Conservation (phyloP, 2,888 invertebrate genomes). For the Drosophila emarginata region DNA sequence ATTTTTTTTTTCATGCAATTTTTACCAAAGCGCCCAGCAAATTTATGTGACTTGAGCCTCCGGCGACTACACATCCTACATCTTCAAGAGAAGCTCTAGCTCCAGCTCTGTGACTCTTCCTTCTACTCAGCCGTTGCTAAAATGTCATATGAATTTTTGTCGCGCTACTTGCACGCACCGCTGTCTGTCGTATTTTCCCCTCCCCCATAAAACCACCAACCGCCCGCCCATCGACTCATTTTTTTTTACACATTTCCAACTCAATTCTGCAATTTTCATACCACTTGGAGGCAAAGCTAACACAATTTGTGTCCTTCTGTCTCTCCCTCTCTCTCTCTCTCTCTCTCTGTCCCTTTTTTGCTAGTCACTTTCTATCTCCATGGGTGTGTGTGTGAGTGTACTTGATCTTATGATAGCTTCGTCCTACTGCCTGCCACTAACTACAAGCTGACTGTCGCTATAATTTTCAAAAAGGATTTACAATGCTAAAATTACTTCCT, state of each 20-base stretch:
- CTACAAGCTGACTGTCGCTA: slow-evolving; percentile 76
- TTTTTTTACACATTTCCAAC: slow-evolving; percentile 4
- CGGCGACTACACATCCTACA: slow-evolving; percentile 13
- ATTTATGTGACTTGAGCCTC: slow-evolving; percentile 58
- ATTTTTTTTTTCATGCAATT: slow-evolving; percentile 8
- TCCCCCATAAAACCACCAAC: not conserved
- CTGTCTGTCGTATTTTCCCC: slow-evolving; percentile 20
- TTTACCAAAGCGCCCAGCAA: slow-evolving; percentile 52
- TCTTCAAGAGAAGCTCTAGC: slow-evolving; percentile 24
- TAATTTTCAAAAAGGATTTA: slow-evolving; percentile 76
- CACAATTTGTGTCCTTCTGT: slow-evolving; percentile 32
- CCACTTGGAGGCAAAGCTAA: slow-evolving; percentile 56
- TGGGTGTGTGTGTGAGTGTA: slow-evolving; percentile 30
- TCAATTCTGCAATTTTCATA: slow-evolving; percentile 51
- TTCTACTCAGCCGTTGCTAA: slow-evolving; percentile 35
- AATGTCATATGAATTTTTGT: slow-evolving; percentile 67
- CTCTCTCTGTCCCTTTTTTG: not conserved
- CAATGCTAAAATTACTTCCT: slow-evolving; percentile 76
- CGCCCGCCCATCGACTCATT: not conserved
- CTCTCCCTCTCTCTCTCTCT: not conserved
- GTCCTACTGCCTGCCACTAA: slow-evolving; percentile 57
- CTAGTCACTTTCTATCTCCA: slow-evolving; percentile 31
- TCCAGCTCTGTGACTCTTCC: slow-evolving; percentile 27
- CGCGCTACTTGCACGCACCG: slow-evolving; percentile 49
- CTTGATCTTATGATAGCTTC: slow-evolving; percentile 67